Conservation (phyloP, 2,797 vertebrate species). For the Cuculus canorus region DNA sequence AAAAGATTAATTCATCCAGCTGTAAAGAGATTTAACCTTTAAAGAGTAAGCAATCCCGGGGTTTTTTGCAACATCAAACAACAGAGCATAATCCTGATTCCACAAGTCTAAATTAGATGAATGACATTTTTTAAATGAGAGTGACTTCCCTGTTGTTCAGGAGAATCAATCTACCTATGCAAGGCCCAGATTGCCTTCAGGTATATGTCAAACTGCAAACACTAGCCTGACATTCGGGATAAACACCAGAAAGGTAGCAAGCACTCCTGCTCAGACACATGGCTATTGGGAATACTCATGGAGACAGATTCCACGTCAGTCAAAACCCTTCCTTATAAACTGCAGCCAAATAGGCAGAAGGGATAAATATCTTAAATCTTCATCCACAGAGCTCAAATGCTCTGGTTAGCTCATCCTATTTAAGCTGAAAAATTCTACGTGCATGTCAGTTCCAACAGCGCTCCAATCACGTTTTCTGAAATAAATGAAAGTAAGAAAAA, state of each 20-base stretch:
- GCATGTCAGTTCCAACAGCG: fast-evolving
- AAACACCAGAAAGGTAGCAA: neutral
- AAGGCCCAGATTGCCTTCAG: neutral
- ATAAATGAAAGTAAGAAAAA: neutral
- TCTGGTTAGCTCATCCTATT: neutral
- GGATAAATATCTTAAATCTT: neutral
- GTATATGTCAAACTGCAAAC: neutral
- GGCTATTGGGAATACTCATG: neutral
- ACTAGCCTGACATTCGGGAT: neutral
- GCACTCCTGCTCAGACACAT: neutral
- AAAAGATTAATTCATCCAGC: neutral
- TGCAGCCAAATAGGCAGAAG: neutral
- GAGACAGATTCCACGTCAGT: neutral
- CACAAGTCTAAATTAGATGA: neutral
- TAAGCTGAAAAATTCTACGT: neutral
- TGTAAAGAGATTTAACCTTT: neutral
- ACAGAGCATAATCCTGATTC: neutral
- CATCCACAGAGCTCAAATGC: neutral
- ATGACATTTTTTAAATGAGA: neutral
- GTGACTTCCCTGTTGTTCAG: neutral
- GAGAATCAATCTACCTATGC: neutral
- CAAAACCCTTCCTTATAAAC: neutral
- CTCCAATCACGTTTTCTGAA: too few relatives aligned
- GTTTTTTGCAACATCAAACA: neutral
- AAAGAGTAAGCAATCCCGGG: neutral